Base-by-base conservation (phyloP, 2,113 vertebrate genomes). In the Oncorhynchus mykiss region DNA sequence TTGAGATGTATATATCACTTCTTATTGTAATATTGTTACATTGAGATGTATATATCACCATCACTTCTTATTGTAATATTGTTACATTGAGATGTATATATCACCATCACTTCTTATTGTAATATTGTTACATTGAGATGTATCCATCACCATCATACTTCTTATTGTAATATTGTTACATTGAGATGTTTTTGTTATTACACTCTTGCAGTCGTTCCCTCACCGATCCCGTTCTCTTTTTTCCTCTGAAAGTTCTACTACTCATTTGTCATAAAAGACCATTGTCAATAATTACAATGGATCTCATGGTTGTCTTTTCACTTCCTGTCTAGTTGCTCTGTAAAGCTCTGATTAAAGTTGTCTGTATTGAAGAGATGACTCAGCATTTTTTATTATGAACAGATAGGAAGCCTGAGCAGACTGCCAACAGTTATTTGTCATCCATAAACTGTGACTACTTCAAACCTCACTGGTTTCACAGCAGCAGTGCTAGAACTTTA, bases 251-350 rank as follows among this genome's bases (percentile, higher is more conserved):
- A 8, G 27, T 29, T 29, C 16, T 20, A 34, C 31, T 39, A 27
- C 60, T 70, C 25, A 71, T 78, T 67, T 67, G 12, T 75, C 34
- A 70, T 67, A 68, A 76, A 80, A 27, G 24, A 71, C 49, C 29
- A 54, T 59, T 73, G 70, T 59, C 70, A 79, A 31, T 81, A 78
- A 82, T 80, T 78, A 73, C 82, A 57, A 75, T 49, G 25, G 62
- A 84, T 79, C 48, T 49, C 45, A 48, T 62, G 49, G 25, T 31
- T 57, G 12, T n/a, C 45, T 4, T 34, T 49, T 70, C 67, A 68
- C 54, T 29, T 67, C 76, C 68, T 73, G 27, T 31, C 65, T 79
- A 77, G 81, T 71, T 78, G 76, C n/a, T 16, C 73, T 67, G 75
- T 75, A 72, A 84, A 83, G 16, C 29, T 16, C 16, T 67, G 65